These are phyloP conservation scores for Periophthalmodon schlosseri DNA, from an alignment of 2,113 vertebrate genomes.

Conservation along the genomic window DNA sequence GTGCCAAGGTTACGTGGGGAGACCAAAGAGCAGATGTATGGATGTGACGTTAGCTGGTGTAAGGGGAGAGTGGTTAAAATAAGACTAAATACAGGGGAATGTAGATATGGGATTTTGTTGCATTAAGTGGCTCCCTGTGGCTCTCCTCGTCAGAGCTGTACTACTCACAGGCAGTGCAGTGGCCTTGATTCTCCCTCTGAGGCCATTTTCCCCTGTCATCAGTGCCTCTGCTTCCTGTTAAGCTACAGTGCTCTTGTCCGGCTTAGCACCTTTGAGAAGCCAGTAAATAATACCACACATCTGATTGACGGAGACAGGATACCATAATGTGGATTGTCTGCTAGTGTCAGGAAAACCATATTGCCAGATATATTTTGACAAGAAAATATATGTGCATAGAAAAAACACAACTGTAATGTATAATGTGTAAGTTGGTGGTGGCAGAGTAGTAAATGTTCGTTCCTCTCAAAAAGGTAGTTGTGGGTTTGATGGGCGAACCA, in stretches of 20 bases:
- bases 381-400: neutral
- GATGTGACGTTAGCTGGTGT: neutral
- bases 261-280: neutral
- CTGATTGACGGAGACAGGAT: constrained; percentile 28
- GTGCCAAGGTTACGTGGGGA: too few species aligned
- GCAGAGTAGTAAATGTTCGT: neutral
- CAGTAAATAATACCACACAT: neutral
- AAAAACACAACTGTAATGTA: too few species aligned
- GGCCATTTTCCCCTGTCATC: neutral
- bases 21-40: too few species aligned
- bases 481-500: neutral
- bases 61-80: neutral
- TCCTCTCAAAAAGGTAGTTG: neutral
- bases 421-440: neutral
- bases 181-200: neutral
- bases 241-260: neutral
- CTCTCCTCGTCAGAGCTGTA: neutral
- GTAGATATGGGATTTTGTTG: neutral
- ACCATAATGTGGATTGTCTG: neutral
- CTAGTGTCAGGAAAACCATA: neutral
- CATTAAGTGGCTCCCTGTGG: neutral
- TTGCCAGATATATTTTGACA: neutral
- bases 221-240: neutral
- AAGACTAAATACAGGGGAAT: neutral
- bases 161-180: neutral